Percentiles rank a stretch among this genome's conserved stretches.
phyloP scores from a whole-genome alignment of 2,888 invertebrate genomes.

The Pollenia amentaria region DNA sequence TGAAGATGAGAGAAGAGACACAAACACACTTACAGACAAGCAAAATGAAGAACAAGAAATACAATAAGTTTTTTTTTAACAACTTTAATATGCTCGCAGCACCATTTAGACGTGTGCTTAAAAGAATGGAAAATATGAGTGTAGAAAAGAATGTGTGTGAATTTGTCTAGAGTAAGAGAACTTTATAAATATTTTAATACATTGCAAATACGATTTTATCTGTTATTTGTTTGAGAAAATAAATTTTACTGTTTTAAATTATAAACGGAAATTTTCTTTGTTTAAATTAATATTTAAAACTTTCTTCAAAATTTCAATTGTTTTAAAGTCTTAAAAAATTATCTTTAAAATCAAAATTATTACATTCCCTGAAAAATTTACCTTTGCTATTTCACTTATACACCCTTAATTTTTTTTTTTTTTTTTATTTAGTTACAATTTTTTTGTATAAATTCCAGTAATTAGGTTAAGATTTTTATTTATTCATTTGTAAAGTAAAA shows the following conservation, averaged over 20 bases:
- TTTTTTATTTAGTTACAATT: background rate
- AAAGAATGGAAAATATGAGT: background rate
- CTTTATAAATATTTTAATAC: background rate
- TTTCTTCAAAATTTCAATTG: background rate
- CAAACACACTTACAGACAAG: conserved; percentile 25
- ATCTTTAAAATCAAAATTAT: too few species aligned
- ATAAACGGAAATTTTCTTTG: too few species aligned
- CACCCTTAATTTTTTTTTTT: conserved; percentile 26
- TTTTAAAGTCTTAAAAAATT: background rate
- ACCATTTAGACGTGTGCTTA: too few species aligned
- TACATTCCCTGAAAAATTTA: conserved; percentile 4
- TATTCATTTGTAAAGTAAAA: conserved; percentile 4
- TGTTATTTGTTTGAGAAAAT: background rate
- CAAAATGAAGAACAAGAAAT: conserved; percentile 16
- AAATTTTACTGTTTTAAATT: background rate
- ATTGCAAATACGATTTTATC: background rate
- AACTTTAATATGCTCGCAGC: conserved; percentile 49
- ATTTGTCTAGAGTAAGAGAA: conserved; percentile 13
- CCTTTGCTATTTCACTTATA: conserved; percentile 41
- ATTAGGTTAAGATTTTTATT: conserved; percentile 19
- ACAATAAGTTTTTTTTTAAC: conserved; percentile 39
- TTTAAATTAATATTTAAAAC: too few species aligned
- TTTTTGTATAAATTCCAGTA: background rate
- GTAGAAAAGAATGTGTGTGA: background rate
- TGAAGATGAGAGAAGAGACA: conserved; percentile 64